Conservation (phyloP, 2,113 vertebrate species). For the Cariama cristata region DNA sequence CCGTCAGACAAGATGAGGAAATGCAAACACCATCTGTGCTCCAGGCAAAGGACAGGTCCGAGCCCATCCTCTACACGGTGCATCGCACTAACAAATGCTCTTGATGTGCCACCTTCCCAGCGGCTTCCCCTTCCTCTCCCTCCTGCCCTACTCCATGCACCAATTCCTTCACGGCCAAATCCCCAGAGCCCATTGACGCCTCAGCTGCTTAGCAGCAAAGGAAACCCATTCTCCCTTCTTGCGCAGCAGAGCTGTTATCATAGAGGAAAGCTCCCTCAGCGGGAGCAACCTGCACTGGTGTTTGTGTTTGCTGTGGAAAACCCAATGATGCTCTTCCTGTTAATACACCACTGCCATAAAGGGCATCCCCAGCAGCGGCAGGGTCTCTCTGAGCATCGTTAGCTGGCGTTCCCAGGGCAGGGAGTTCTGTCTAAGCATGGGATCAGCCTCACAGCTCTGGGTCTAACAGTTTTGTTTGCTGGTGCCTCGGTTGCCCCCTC, state of each 20-base stretch:
- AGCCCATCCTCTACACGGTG: not conserved
- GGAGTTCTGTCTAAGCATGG: not conserved
- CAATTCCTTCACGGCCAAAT: not conserved
- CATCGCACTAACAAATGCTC: fast-evolving
- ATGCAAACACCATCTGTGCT: fast-evolving
- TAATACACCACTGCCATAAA: not conserved
- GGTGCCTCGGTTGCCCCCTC: not conserved
- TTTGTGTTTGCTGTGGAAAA: not conserved
- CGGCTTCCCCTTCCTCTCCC: not conserved
- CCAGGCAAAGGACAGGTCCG: fast-evolving
- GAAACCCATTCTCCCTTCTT: not conserved
- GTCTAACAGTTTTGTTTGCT: not conserved
- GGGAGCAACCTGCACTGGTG: not conserved
- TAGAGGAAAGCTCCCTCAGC: fast-evolving
- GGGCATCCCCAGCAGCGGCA: not conserved
- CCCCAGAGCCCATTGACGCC: not conserved
- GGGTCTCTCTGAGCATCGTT: not conserved
- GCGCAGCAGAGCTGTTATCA: fast-evolving
- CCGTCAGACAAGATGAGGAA: not conserved
- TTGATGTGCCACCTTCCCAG: not conserved
- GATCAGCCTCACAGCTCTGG: not conserved
- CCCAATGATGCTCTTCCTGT: not conserved
- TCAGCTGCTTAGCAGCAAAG: not conserved
- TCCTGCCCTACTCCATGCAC: fast-evolving
- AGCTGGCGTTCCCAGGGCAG: not conserved